Percentiles rank a stretch among this genome's conserved stretches.
Conservation (phyloP, 64 coral and sea anemone genomes). For the Anthopleura sola region DNA sequence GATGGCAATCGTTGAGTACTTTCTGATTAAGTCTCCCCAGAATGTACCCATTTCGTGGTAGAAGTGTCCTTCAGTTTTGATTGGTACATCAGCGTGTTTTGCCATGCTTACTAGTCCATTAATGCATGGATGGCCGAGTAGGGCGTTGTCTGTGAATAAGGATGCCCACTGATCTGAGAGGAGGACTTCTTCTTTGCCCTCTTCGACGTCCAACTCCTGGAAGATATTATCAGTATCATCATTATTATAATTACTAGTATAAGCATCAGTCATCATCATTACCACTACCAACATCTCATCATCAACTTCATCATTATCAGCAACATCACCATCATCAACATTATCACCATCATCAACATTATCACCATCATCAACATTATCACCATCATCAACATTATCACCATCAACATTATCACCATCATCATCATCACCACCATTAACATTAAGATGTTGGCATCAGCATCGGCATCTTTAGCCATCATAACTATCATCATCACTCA, state of each 20-base stretch:
- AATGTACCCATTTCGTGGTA: conserved; percentile 61
- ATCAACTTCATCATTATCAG: too few relatives aligned
- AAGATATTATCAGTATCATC: not conserved
- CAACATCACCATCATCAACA: too few relatives aligned
- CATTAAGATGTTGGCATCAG: too few relatives aligned
- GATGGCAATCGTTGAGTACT: conserved; percentile 78
- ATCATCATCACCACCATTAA: too few relatives aligned
- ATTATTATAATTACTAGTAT: not conserved
- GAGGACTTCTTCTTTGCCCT: conserved; percentile 75
- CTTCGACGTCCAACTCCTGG: conserved; percentile 72
- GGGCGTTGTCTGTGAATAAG: conserved; percentile 49
- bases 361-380: too few relatives aligned
- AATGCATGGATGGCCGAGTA: not conserved
- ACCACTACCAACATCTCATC: too few relatives aligned
- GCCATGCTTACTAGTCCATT: not conserved
- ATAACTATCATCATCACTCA: not conserved
- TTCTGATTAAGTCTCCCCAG: conserved; percentile 63
- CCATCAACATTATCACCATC: too few relatives aligned
- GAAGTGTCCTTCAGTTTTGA: not conserved
- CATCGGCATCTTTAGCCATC: too few relatives aligned
- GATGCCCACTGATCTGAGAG: conserved; percentile 82
- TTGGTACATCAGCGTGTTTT: not conserved
- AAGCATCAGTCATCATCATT: too few relatives aligned
- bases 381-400: too few relatives aligned
- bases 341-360: too few relatives aligned